Conservation (phyloP, 2,113 vertebrate species). For the Sarotherodon lohbergeri region DNA sequence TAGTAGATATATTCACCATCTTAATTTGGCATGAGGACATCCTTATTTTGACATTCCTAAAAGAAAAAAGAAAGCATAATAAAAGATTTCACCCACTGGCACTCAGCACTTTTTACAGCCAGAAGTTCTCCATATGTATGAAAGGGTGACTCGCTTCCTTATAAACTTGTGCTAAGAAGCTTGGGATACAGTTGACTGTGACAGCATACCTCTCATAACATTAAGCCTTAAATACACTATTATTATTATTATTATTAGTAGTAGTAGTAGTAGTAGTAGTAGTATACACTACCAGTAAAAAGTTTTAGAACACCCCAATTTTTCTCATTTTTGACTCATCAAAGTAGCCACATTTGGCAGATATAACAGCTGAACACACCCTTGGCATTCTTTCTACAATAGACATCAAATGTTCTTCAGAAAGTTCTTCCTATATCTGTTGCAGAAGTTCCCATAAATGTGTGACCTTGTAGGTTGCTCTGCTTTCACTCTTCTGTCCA, state of each 20-base stretch:
- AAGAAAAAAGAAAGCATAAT: background rate
- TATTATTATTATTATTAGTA: rapidly evolving
- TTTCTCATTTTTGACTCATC: background rate
- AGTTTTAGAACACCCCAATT: background rate
- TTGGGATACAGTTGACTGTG: background rate
- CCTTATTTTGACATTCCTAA: background rate
- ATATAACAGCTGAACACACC: background rate
- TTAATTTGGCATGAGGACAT: background rate
- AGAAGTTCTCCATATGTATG: background rate
- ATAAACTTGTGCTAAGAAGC: background rate
- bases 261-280: rapidly evolving
- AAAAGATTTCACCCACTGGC: background rate
- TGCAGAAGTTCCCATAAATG: background rate
- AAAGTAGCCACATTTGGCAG: background rate
- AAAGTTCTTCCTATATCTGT: background rate
- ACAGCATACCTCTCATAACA: background rate
- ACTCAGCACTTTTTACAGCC: background rate
- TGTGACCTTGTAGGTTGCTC: background rate
- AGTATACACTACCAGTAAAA: background rate
- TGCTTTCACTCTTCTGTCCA: background rate
- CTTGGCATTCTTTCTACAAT: background rate
- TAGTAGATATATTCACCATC: background rate
- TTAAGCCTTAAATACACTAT: background rate
- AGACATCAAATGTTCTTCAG: background rate
- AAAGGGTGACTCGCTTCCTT: background rate